phyloP scores from a whole-genome alignment of 2,888 invertebrate genomes.

The Synergus gifuensis region DNA sequence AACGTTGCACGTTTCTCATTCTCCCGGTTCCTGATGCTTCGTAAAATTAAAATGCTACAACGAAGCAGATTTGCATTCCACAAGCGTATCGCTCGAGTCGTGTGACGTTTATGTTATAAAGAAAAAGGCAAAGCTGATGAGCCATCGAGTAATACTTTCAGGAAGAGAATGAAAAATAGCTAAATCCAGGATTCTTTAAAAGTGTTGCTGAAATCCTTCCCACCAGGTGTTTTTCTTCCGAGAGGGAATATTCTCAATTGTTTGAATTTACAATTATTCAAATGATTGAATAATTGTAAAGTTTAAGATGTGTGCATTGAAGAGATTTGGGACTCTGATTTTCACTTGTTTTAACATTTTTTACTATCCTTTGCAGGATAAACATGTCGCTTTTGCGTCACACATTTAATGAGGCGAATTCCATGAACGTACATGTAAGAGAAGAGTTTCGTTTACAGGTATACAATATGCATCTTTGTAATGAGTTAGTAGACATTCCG shows the following conservation, averaged over 20 bases:
- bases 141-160: neutral
- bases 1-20: constrained; percentile 4
- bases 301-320: no score
- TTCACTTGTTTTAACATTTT: neutral
- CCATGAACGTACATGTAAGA: neutral
- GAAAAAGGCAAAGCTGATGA: constrained; percentile 2
- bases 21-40: neutral
- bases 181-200: neutral
- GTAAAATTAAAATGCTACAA: constrained; percentile 1
- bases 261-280: neutral
- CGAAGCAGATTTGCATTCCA: neutral
- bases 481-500: constrained; percentile 23
- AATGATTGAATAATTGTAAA: neutral
- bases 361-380: neutral
- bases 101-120: neutral
- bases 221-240: neutral
- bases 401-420: constrained; percentile 22
- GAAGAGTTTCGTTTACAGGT: constrained; percentile 16
- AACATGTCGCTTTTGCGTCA: neutral
- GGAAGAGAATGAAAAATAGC: neutral
- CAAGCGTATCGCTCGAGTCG: neutral
- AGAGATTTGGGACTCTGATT: neutral
- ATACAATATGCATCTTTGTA: constrained; percentile 15
- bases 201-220: neutral
- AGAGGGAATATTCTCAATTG: neutral